Evolutionary conservation across 1,140 invertebrate species (phyloP), one percentile per base, ranked within the genome.

Genomic region (Thaumatotibia leucotreta): DNA sequence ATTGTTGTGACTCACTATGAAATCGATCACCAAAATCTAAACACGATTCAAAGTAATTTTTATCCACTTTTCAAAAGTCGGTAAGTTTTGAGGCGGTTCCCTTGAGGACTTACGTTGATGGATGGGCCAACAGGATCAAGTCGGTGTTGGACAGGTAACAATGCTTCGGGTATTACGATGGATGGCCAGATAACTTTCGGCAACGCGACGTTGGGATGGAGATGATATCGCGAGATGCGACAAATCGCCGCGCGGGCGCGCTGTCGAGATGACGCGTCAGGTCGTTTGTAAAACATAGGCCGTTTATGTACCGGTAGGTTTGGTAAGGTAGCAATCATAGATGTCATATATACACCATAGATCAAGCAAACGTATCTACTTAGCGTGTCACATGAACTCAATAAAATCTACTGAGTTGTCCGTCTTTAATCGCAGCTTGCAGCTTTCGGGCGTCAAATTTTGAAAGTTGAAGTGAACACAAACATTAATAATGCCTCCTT

Each of bases 91-190:
- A 14, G 39, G 39, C 39, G 39, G 39, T 45, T 8, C 8, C 17
- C 71, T 85, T 80, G 74, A 73, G 77, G 77, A 76, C 77, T 88
- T 86, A 82, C 65, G 61, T 50, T 85, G 83, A 85, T 85, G 77
- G 83, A 83, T 83, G 75, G 71, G 10, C 2, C 39, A 14, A 39
- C 35, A 45, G 39, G 39, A 45, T 45, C 39, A 45, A 45, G 39
- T 20, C 39, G 6, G 39, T 45, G 39, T 45, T 6, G 39, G 39
- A 45, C 39, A 45, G 39, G 31, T n/a, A 14, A 69, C 50, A 69
- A 63, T 69, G 65, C 70, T 54, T 67, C n/a, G n/a, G 35, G 39
- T 17, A 45, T 45, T 45, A 45, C 39, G 39, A 45, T 45, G 74
- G 80, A 81, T 79, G 64, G 6, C 58, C 63, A 67, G 82, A 83